A percentile compares a stretch with the other conserved stretches of the same genome.
Conservation (phyloP, 2,797 vertebrate genomes). For the Uromys caudimaculatus region DNA sequence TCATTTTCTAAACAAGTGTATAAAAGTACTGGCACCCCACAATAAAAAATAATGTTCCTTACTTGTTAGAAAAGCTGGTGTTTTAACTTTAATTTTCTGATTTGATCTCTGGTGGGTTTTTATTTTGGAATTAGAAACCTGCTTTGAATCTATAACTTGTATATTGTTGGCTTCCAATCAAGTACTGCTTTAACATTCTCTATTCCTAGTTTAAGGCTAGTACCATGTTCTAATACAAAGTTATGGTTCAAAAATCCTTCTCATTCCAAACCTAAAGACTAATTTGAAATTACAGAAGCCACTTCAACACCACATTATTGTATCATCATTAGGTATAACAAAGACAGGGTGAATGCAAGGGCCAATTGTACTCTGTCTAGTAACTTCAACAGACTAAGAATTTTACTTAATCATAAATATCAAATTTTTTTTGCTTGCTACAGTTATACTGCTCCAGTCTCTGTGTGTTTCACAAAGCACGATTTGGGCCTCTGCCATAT, state of each 20-base stretch:
- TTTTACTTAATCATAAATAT: neutral
- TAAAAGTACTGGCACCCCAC: neutral
- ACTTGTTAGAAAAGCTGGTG: neutral
- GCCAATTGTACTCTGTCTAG: neutral
- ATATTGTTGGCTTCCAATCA: neutral
- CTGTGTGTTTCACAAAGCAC: constrained; percentile 11
- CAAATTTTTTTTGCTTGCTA: neutral
- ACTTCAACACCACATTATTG: neutral
- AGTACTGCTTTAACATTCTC: neutral
- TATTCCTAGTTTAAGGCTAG: neutral
- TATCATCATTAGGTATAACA: neutral
- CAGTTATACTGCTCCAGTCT: neutral
- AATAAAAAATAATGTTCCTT: neutral
- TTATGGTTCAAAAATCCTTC: neutral
- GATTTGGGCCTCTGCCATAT: neutral
- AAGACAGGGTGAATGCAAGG: neutral
- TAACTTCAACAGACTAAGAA: neutral
- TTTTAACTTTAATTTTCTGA: neutral
- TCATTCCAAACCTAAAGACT: neutral
- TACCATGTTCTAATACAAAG: constrained; percentile 19
- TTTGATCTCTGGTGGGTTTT: neutral
- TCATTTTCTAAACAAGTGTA: neutral
- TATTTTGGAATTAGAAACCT: neutral
- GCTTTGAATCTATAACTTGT: neutral
- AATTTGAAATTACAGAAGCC: constrained; percentile 2